phyloP scores from a whole-genome alignment of 1,140 invertebrate species.

The Caenorhabditis elegans region WBcel235 BX284605.5:20602001-20602500 shows the following conservation, averaged over 20 bases:
- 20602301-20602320: too few species aligned
- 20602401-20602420: not conserved
- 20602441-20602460: not conserved
- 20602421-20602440: not conserved
- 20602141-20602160: not conserved
- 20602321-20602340: not conserved
- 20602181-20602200: slow-evolving; percentile 5
- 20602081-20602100: not conserved
- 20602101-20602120: not conserved
- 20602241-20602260: not conserved
- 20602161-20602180: not conserved
- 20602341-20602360: not conserved
- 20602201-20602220: not conserved
- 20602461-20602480: not conserved
- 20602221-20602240: not conserved
- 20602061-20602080: too few species aligned
- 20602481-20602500: too few species aligned
- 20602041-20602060: not conserved
- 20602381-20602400: not conserved
- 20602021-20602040: not conserved
- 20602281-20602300: too few species aligned
- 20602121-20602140: not conserved
- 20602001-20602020: not conserved
- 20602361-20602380: not conserved
- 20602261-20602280: not conserved